These are phyloP conservation scores for Netelia virgata DNA, from an alignment of 2,888 invertebrate genomes.

Conservation along the genomic window DNA sequence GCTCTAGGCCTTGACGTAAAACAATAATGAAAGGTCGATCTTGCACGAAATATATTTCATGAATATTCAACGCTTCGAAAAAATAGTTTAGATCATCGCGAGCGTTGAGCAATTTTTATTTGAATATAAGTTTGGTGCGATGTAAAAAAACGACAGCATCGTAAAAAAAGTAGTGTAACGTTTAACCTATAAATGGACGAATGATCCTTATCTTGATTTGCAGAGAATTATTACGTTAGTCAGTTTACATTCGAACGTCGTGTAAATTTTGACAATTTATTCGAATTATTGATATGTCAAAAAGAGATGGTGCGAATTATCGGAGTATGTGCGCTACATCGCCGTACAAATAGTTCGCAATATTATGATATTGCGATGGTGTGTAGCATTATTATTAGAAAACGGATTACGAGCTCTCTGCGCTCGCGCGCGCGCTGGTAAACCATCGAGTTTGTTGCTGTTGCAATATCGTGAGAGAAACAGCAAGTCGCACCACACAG, in stretches of 20 bases:
- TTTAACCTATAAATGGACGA: too few species aligned
- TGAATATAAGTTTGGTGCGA: neutral
- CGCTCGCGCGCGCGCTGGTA: constrained; percentile 41
- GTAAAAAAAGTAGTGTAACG: too few species aligned
- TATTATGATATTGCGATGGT: constrained; percentile 39
- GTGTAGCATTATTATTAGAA: constrained; percentile 69
- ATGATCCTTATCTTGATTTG: too few species aligned
- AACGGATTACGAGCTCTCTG: constrained; percentile 69
- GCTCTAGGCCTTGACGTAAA: constrained; percentile 12
- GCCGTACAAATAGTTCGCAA: constrained; percentile 32
- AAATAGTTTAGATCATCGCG: neutral
- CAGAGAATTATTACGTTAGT: too few species aligned
- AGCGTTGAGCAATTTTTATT: neutral
- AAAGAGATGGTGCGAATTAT: neutral
- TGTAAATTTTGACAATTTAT: too few species aligned
- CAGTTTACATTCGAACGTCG: too few species aligned
- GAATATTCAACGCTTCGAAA: constrained; percentile 3
- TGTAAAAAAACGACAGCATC: too few species aligned
- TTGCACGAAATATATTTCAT: constrained; percentile 23
- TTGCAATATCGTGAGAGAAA: constrained; percentile 77
- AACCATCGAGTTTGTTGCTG: constrained; percentile 71
- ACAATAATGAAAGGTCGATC: constrained; percentile 39
- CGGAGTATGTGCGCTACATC: neutral
- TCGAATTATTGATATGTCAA: too few species aligned
- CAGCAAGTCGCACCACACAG: constrained; percentile 38